phyloP scores from a whole-genome alignment of 2,113 vertebrate genomes.

The Tetraodon nigroviridis region DNA sequence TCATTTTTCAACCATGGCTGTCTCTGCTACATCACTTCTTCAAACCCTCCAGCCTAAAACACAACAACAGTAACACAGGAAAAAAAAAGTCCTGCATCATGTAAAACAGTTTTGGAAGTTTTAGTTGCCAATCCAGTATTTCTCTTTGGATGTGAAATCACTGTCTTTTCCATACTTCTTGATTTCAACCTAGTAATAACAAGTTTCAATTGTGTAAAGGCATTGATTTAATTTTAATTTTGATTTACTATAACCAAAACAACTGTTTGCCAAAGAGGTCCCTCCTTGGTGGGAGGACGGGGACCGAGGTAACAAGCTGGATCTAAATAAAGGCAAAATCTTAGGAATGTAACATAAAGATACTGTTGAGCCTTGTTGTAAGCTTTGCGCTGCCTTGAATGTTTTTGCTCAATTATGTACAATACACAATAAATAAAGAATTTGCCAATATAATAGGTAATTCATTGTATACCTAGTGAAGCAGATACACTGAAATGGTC shows the following conservation, averaged over 20 bases:
- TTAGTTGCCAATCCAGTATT: neutral
- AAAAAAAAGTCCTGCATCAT: neutral
- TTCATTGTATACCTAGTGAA: neutral
- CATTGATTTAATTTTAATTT: neutral
- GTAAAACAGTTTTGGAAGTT: neutral
- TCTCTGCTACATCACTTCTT: conserved; percentile 16
- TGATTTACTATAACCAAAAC: neutral
- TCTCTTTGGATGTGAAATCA: neutral
- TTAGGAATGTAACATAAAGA: too few species aligned
- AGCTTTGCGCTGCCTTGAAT: too few species aligned
- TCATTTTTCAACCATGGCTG: conserved; percentile 27
- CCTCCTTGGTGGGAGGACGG: too few species aligned
- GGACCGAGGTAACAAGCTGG: too few species aligned
- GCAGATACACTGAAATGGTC: neutral
- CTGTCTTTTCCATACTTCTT: too few species aligned
- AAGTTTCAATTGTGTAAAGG: neutral
- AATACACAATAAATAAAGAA: too few species aligned
- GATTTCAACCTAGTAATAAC: too few species aligned
- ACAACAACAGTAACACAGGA: conserved; percentile 20
- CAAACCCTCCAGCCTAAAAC: conserved; percentile 15
- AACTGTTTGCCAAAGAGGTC: too few species aligned
- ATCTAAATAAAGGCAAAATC: too few species aligned
- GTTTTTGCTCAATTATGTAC: too few species aligned
- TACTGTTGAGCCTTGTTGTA: too few species aligned
- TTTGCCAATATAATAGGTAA: neutral